Base-by-base conservation (phyloP, 2,113 vertebrate species). In the Phyllostomus discolor region DNA sequence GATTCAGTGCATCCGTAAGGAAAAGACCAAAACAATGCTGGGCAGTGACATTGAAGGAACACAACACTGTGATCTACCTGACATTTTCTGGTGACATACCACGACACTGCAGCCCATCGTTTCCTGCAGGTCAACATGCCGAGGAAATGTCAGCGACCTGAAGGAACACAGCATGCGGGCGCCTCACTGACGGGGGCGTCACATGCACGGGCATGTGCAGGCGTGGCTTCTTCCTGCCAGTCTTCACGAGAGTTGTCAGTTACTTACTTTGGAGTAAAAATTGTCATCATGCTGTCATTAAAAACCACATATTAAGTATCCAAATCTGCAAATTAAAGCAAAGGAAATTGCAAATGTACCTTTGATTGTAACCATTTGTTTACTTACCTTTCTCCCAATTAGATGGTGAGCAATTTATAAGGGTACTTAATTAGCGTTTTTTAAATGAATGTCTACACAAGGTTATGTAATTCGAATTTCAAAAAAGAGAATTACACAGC, bases 111-210 rank as follows among this genome's bases (percentile, higher is more conserved):
- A 79, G 87, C 79, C 81, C 89, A 3, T 38, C 69, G 95, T 80
- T 81, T 69, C 94, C 67, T 93, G 41, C 82, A 93, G 48, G 75
- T 48, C 33, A 91, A 52, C 57, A 57, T 10, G 62, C 94, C 91
- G 89, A 95, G 92, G 85, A 96, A 94, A 79, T 67, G 46, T 64
- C 94, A 75, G 50, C 75, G 66, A 64, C 50, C 75, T 69, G 76
- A 2, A 82, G 79, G 75, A 88, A 85, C 70, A 72, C 17, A 70
- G 85, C 78, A 57, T 38, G 41, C 1, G 2, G 33, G 64, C 31
- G 67, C 70, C 35, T 92, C 87, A 46, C 84, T 81, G 15, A 46
- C 50, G 35, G 54, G 17, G 9, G 3, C 5, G 9, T 31, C 33
- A 50, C 70, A 75, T 28, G 33, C 28, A 22, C 5, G 33, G 10